Percentiles rank a stretch among this genome's conserved stretches.
Conservation (phyloP, 2,113 vertebrate species). For the Calyptomena viridis region DNA sequence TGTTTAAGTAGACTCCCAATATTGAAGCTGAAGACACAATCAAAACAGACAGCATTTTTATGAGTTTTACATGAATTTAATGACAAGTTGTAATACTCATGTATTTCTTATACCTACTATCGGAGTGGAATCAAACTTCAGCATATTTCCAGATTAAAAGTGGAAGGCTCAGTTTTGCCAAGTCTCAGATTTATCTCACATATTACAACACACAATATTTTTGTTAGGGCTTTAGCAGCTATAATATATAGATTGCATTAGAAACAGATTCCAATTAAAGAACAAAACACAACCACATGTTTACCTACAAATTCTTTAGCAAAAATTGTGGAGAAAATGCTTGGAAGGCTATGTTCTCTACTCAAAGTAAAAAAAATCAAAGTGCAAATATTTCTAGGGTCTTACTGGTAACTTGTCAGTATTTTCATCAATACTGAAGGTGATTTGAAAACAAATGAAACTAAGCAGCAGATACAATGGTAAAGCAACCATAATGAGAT, state of each 20-base stretch:
- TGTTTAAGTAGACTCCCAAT: neutral
- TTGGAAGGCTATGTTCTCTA: neutral
- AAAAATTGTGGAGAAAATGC: neutral
- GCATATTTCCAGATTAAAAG: neutral
- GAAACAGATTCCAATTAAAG: neutral
- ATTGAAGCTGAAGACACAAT: neutral
- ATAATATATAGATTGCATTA: neutral
- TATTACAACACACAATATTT: neutral
- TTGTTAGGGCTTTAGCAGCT: neutral
- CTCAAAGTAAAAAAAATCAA: neutral
- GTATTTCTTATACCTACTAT: neutral
- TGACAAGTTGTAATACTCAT: neutral
- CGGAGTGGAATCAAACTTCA: neutral
- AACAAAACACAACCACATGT: neutral
- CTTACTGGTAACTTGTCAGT: neutral
- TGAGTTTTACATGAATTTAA: neutral
- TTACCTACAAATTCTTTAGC: neutral
- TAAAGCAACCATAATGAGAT: neutral
- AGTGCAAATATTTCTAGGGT: neutral
- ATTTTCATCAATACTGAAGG: neutral
- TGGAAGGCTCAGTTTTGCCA: neutral
- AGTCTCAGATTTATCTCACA: neutral
- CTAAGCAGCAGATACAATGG: neutral
- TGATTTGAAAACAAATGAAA: neutral
- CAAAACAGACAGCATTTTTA: slow-evolving; percentile 3